Percentiles rank a stretch among this genome's conserved stretches.
phyloP scores from a whole-genome alignment of 2,113 vertebrate species.

The Grantiella picta region DNA sequence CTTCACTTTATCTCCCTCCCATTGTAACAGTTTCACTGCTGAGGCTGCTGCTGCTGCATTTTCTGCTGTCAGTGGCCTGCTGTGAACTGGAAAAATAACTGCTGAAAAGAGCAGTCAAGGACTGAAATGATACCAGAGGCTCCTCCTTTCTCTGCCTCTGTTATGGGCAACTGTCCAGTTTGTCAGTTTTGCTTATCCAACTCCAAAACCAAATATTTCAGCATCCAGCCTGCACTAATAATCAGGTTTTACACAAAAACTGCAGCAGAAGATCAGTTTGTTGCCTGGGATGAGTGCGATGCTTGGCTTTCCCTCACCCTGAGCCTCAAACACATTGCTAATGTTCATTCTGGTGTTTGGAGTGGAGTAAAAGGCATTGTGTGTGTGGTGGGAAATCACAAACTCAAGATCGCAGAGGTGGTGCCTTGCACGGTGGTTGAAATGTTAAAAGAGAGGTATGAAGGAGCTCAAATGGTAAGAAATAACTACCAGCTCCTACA shows the following conservation, averaged over 20 bases:
- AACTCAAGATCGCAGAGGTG: not conserved
- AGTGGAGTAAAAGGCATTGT: not conserved
- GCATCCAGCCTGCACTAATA: not conserved
- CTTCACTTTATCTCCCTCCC: constrained; percentile 45
- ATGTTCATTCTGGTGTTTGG: not conserved
- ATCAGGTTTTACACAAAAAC: not conserved
- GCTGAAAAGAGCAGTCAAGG: not conserved
- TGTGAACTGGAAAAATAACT: constrained; percentile 33
- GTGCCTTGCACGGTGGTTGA: not conserved
- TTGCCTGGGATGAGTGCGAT: not conserved
- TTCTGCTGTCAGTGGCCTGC: constrained; percentile 2
- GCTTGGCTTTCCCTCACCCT: not conserved
- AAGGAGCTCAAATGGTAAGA: not conserved
- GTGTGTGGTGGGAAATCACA: not conserved
- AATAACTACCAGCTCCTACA: not conserved
- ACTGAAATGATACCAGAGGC: not conserved
- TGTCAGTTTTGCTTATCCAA: not conserved
- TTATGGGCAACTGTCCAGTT: not conserved
- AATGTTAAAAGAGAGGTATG: not conserved
- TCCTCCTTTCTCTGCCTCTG: not conserved
- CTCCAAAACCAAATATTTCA: not conserved
- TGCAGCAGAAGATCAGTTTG: not conserved
- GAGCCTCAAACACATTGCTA: not conserved
- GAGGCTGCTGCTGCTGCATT: constrained; percentile 7
- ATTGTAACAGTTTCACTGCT: not conserved